phyloP scores from a whole-genome alignment of 2,113 vertebrate genomes.

The Mystacornis crossleyi region DNA sequence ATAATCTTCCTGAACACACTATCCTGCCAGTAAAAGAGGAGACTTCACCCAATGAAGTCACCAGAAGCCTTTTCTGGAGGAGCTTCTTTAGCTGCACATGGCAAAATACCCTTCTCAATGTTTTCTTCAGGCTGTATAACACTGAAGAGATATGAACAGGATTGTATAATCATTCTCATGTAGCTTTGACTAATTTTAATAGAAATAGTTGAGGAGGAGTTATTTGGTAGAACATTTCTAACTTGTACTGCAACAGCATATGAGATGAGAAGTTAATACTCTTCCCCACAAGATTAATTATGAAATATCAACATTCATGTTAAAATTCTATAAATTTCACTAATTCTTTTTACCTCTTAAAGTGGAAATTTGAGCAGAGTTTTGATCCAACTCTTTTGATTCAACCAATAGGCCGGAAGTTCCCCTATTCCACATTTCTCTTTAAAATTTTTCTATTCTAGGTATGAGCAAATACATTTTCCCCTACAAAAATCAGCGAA shows the following conservation, averaged over 20 bases:
- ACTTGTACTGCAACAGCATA: background rate
- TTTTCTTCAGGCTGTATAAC: background rate
- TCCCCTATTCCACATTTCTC: background rate
- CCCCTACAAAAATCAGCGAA: background rate
- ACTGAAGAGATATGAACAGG: rapidly evolving
- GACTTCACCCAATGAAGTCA: background rate
- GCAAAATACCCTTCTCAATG: background rate
- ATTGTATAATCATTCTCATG: background rate
- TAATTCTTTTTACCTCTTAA: background rate
- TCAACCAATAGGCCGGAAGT: background rate
- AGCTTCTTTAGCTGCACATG: background rate
- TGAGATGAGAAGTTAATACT: background rate
- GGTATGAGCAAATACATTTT: background rate
- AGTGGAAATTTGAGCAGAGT: background rate
- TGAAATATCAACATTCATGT: background rate
- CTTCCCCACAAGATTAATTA: background rate
- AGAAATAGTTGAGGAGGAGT: background rate
- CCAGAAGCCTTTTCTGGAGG: background rate
- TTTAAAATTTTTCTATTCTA: background rate
- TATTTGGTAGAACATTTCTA: background rate
- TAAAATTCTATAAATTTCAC: background rate
- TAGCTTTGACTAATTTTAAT: background rate
- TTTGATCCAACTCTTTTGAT: background rate
- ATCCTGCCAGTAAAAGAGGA: background rate
- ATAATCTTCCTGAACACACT: background rate